Evolutionary conservation across 2,888 invertebrate genomes (phyloP), one percentile per base, ranked within the genome.

Genomic region (Leucophenga montana): DNA sequence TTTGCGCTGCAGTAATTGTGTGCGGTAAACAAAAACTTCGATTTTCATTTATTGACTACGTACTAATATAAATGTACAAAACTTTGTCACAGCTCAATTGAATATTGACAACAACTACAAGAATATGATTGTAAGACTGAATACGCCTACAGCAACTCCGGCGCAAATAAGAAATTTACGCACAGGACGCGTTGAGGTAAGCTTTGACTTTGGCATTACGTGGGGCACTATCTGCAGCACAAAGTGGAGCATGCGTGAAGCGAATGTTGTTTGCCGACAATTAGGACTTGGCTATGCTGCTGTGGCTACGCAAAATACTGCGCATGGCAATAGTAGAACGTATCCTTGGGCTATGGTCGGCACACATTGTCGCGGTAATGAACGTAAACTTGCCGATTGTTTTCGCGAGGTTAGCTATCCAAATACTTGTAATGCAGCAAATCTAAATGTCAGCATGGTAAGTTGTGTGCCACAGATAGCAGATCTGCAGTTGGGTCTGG

Each of bases 151-250:
- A 2, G 68, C 61, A 22, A 39, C 59, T 5, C 13, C 18, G 1
- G 62, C 14, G 5, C 48, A 22, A 64, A 48, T 64, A 5, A 50
- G 22, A 5, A 56, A 74, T 0, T 53, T 78, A 6, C 77, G 79
- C 0, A 79, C 82, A 65, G 86, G 86, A 8, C 85, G 86, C 16
- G 84, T 86, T 6, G 86, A 86, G 73, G 78, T 86, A 2, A 86
- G 85, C 71, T 82, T 84, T 16, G 77, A 86, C 65, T 70, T 71
- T 64, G 86, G 86, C 14, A 46, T 8, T 0, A 74, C 76, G 0
- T 86, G 86, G 86, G 86, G 86, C 20, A 86, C 85, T 6, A 73
- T 86, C 18, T 86, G 86, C 68, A 83, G 79, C 65, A 78, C 77
- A 5, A 65, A 64, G 0, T 86, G 86, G 86, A 81, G 85, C 44